These are phyloP conservation scores for Agapornis roseicollis DNA, from an alignment of 2,113 vertebrate species.

Conservation along the genomic window DNA sequence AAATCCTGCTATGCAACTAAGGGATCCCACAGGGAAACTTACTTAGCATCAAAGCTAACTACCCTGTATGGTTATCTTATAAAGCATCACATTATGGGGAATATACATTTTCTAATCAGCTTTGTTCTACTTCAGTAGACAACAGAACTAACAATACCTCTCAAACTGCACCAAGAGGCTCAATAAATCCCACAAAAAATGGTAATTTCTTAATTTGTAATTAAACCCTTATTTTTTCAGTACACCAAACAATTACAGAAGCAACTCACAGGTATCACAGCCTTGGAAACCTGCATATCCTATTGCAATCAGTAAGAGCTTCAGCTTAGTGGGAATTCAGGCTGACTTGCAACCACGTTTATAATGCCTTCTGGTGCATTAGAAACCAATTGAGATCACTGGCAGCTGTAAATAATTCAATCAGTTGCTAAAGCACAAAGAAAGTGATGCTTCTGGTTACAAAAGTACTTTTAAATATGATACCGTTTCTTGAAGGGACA, in stretches of 20 bases:
- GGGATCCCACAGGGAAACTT: background rate
- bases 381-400: background rate
- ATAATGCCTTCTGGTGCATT: background rate
- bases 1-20: background rate
- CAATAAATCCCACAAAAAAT: background rate
- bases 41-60: background rate
- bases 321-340: background rate
- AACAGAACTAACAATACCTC: background rate
- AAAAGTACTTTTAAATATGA: background rate
- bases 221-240: background rate
- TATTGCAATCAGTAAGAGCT: background rate
- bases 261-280: background rate
- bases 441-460: background rate
- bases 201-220: background rate
- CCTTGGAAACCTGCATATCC: background rate
- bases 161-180: background rate
- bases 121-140: background rate
- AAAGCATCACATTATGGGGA: background rate
- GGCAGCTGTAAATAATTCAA: background rate
- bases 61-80: background rate
- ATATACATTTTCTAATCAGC: background rate
- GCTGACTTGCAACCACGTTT: background rate
- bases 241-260: background rate
- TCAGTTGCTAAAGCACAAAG: background rate
- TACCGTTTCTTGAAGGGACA: background rate